These are phyloP conservation scores for Australoheros facetus DNA, from an alignment of 2,797 vertebrate species.

Conservation along the genomic window DNA sequence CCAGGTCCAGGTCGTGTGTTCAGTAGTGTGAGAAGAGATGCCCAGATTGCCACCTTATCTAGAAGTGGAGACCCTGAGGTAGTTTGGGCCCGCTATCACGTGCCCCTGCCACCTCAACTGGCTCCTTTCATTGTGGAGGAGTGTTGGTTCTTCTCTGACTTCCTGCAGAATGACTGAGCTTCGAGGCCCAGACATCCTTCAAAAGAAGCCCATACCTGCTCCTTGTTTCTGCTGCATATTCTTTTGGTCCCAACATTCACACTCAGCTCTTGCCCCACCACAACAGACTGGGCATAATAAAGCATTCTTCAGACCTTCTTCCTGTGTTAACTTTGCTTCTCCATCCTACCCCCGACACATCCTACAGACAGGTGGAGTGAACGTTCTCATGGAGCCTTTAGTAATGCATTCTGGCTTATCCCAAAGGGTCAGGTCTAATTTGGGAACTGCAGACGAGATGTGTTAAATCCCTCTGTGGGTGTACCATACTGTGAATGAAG, in stretches of 20 bases:
- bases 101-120: background rate
- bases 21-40: no score
- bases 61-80: no score
- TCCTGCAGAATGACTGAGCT: background rate
- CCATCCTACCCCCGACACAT: background rate
- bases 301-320: background rate
- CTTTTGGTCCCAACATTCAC: background rate
- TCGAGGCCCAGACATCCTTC: background rate
- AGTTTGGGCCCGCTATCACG: background rate
- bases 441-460: background rate
- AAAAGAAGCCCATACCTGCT: background rate
- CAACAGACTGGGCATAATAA: background rate
- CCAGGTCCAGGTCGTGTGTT: no score
- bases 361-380: background rate
- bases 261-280: background rate
- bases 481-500: background rate
- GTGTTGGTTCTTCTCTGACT: background rate
- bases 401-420: background rate
- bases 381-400: background rate
- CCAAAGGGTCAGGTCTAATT: background rate
- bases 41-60: no score
- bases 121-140: background rate
- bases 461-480: background rate
- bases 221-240: background rate
- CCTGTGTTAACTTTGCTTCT: background rate